Conservation (phyloP, 2,888 invertebrate genomes). For the Apotomis capreana region DNA sequence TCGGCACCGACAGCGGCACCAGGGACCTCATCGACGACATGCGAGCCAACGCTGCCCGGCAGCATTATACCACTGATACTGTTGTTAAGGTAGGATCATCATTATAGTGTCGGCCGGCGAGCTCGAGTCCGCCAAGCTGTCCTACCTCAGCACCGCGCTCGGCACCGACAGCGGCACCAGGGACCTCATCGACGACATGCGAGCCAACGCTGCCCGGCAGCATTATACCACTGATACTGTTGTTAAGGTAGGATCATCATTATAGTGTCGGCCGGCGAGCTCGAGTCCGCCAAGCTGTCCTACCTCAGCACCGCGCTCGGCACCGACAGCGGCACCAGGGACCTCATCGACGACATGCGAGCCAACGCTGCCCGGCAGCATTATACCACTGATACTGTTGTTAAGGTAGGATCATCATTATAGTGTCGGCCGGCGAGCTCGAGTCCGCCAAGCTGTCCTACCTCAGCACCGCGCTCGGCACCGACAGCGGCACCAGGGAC, state of each 20-base stretch:
- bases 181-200: slow-evolving; percentile 89
- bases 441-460: slow-evolving; percentile 92
- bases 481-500: slow-evolving; percentile 88
- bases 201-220: slow-evolving; percentile 91
- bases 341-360: slow-evolving; percentile 90
- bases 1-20: slow-evolving; percentile 87
- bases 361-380: slow-evolving; percentile 92
- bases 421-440: slow-evolving; percentile 89
- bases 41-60: slow-evolving; percentile 90
- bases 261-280: slow-evolving; percentile 87
- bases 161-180: slow-evolving; percentile 81
- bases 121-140: too few relatives aligned
- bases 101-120: too few relatives aligned
- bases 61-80: slow-evolving; percentile 94
- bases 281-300: slow-evolving; percentile 91
- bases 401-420: slow-evolving; percentile 51
- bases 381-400: slow-evolving; percentile 94
- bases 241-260: neutral
- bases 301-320: slow-evolving; percentile 90
- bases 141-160: too few relatives aligned
- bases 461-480: slow-evolving; percentile 88
- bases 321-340: slow-evolving; percentile 87
- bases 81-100: slow-evolving; percentile 74
- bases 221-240: slow-evolving; percentile 91
- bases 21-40: slow-evolving; percentile 91